Percentiles rank a stretch among this genome's conserved stretches.
Evolutionary conservation across 2,888 invertebrate genomes (phyloP).

Genomic region (Metopia argyrocephala): DNA sequence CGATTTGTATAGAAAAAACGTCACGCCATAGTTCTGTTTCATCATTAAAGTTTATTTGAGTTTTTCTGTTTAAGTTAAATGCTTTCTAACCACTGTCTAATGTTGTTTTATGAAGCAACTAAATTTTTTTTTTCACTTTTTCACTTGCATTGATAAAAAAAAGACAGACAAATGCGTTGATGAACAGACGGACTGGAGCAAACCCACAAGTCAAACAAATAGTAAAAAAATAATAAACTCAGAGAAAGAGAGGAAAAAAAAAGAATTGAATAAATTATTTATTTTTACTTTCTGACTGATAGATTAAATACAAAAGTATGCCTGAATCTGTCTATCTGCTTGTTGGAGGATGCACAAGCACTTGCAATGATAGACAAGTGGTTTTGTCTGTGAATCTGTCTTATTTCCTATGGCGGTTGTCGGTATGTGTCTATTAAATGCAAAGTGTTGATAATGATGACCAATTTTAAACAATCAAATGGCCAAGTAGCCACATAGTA

Average conservation of each 20-base stretch:
- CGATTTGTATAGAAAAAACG: too few relatives aligned
- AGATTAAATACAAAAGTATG: slow-evolving; percentile 34
- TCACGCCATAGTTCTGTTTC: too few relatives aligned
- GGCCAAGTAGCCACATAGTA: slow-evolving; percentile 31
- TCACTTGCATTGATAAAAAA: slow-evolving; percentile 8
- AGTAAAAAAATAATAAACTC: slow-evolving; percentile 39
- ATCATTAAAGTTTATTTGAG: too few relatives aligned
- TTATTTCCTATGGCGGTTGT: not conserved
- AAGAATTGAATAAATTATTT: slow-evolving; percentile 41
- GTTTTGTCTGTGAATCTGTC: not conserved
- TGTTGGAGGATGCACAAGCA: slow-evolving; percentile 29
- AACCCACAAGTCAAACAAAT: slow-evolving; percentile 57
- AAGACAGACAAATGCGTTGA: not conserved
- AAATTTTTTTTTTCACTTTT: not conserved
- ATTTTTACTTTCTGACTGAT: slow-evolving; percentile 18
- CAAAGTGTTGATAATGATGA: slow-evolving; percentile 49
- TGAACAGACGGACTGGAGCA: not conserved
- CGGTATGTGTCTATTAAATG: slow-evolving; percentile 3
- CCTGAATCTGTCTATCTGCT: not conserved
- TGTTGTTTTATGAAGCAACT: too few relatives aligned
- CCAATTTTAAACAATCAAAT: slow-evolving; percentile 45
- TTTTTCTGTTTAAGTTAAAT: too few relatives aligned
- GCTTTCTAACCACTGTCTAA: too few relatives aligned
- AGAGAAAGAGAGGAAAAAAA: not conserved
- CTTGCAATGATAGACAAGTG: slow-evolving; percentile 23